Conservation (phyloP, 2,888 invertebrate species). For the Eilema griseolum region DNA sequence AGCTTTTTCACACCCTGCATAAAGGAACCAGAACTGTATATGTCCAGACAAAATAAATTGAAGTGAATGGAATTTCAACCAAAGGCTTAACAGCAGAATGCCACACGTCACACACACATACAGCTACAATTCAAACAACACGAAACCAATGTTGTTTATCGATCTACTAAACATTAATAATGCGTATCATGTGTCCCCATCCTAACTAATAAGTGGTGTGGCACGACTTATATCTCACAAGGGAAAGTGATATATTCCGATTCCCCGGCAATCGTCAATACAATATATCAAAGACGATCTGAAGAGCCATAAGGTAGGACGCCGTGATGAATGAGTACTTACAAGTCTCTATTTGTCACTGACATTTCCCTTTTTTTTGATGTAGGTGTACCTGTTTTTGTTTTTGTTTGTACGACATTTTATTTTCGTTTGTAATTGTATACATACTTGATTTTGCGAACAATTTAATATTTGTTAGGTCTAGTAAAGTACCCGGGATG, state of each 20-base stretch:
- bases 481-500: no score
- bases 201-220: constrained; percentile 58
- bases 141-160: neutral
- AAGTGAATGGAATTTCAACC: no score
- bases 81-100: neutral
- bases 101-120: neutral
- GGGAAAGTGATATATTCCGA: constrained; percentile 59
- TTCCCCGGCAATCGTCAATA: constrained; percentile 58
- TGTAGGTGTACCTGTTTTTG: neutral
- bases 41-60: no score
- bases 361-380: constrained; percentile 7
- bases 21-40: no score
- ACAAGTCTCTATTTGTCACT: constrained; percentile 41
- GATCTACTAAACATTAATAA: neutral
- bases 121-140: neutral
- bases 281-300: constrained; percentile 25
- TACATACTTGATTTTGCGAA: no score
- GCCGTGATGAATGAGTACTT: constrained; percentile 25
- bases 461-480: no score
- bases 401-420: neutral
- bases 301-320: constrained; percentile 11
- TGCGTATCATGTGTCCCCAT: constrained; percentile 22
- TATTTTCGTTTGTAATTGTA: neutral
- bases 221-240: constrained; percentile 56
- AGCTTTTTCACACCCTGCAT: no score